A percentile compares a stretch with the other conserved stretches of the same genome.
Evolutionary conservation across 2,797 vertebrate species (phyloP).

Genomic region (Lacerta bilineata): DNA sequence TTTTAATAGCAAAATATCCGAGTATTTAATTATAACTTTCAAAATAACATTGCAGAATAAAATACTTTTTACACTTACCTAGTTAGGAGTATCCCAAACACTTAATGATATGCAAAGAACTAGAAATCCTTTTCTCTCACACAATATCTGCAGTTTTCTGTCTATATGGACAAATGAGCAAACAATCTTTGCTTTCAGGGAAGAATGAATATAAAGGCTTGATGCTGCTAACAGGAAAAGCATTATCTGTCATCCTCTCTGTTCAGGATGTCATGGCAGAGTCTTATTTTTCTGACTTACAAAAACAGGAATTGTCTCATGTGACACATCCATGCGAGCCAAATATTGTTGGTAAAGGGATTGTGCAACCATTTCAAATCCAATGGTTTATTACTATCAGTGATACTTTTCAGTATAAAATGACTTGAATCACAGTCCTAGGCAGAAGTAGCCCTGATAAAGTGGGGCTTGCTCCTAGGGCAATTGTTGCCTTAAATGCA

Average conservation of each 20-base stretch:
- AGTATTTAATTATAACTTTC: neutral
- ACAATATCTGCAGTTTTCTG: slow-evolving; percentile 42
- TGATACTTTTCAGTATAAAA: slow-evolving; percentile 16
- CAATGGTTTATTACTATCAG: slow-evolving; percentile 13
- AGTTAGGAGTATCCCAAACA: slow-evolving; percentile 21
- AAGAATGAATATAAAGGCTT: slow-evolving; percentile 48
- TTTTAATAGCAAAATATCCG: neutral
- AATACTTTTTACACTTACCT: slow-evolving; percentile 30
- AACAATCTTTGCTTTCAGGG: slow-evolving; percentile 49
- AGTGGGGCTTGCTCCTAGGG: neutral
- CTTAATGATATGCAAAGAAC: rapidly evolving
- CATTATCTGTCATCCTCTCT: slow-evolving; percentile 51
- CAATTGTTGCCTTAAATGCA: neutral
- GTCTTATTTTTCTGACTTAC: slow-evolving; percentile 34
- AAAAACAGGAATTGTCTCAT: slow-evolving; percentile 62
- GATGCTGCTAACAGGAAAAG: slow-evolving; percentile 58
- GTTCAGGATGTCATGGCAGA: slow-evolving; percentile 54
- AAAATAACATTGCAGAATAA: slow-evolving; percentile 8
- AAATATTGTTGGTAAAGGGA: slow-evolving; percentile 11
- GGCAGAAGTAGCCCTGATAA: too few species aligned
- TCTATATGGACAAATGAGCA: slow-evolving; percentile 26
- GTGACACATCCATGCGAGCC: slow-evolving; percentile 33
- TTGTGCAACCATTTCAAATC: neutral
- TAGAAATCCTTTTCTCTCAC: slow-evolving; percentile 32
- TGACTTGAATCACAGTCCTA: neutral